Evolutionary conservation across 2,888 invertebrate genomes (phyloP), one percentile per base, ranked within the genome.

Genomic region (Seira musarum): DNA sequence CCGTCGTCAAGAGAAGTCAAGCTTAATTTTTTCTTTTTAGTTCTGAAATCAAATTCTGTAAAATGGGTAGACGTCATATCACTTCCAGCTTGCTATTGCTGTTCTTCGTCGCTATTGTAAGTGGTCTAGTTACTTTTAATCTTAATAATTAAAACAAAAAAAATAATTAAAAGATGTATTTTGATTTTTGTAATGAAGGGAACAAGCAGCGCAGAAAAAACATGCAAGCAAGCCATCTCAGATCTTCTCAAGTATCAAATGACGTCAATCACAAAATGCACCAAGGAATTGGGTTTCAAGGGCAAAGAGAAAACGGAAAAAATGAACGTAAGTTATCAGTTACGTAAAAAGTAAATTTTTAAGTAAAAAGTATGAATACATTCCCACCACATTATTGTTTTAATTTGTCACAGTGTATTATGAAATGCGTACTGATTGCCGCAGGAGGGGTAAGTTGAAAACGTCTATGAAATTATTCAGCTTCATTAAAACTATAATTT

Each of bases 251-350:
- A 83, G 57, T 80, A 77, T 40, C 82, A 82, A 40, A 80, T 82
- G 82, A 24, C 60, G 3, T 61, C 76, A 21, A 80, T 82, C 17
- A 66, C 77, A 24, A 73, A 64, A 49, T 82, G 82, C 25, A 82
- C 82, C 19, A 82, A 82, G 63, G 70, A 80, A 49, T 63, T 82
- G 22, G 82, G 80, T 13, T 82, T 40, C 49, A 82, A 82, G 49
- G 82, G 82, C 8, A 82, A 82, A 61, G 82, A 82, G 40, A 82
- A 82, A 66, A 66, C 80, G n/a, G 82, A 82, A 53, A 82, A 82
- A 64, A 82, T 82, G 82, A 82, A 82, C 46, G 82, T 82, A 73
- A 76, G 66, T 17, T n/a, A 57, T 13, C 21, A 67, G 35, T 17
- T 70, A n/a, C n/a, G n/a, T 19, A 35, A 67, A 8, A 21, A 2